Evolutionary conservation across 2,797 vertebrate genomes (phyloP), one percentile per base, ranked within the genome.

Genomic region (Fistularia commersonii): DNA sequence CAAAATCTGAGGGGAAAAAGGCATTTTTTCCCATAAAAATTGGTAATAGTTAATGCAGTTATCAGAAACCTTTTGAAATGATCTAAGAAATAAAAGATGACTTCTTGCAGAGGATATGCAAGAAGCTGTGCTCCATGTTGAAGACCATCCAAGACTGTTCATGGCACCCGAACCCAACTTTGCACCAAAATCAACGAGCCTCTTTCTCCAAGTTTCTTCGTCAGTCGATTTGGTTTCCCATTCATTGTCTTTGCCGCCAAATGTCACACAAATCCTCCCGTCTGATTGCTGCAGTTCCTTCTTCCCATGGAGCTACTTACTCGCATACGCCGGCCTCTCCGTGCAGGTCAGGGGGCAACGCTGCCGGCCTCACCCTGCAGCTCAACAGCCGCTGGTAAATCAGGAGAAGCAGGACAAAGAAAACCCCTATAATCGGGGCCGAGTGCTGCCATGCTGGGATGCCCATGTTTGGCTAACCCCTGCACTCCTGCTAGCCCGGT

Each of bases 381-480:
- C 51, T 46, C 39, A 63, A 48, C 49, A 69, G 42, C 57, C 63
- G 62, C 69, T 58, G 72, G 72, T 83, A 84, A 82, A 84, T 72
- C 31, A 84, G 77, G 72, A 77, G 82, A 83, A 87, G 51, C 64
- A 85, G 69, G 64, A 52, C 47, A 3, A 61, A 64, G 74, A 87
- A 81, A 76, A 82, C 45, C 15, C 54, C 59, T 34, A 36, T 51
- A 59, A 77, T 77, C 67, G 76, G 74, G 70, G 69, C 63, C 47
- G 5, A 36, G 56, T 74, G 62, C 57, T 82, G 81, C 74, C 80
- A 73, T 51, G 62, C 71, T 70, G 79, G 10, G 37, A 90, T 91
- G 84, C 87, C 94, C 95, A 93, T 95, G 93, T 93, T 95, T 91
- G 94, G 94, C 53, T 80, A 91, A 69, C 63, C 63, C 87, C 23